Percentiles rank a stretch among this genome's conserved stretches.
phyloP scores from a whole-genome alignment of 2,797 vertebrate species.

The Poecilia wingei region DNA sequence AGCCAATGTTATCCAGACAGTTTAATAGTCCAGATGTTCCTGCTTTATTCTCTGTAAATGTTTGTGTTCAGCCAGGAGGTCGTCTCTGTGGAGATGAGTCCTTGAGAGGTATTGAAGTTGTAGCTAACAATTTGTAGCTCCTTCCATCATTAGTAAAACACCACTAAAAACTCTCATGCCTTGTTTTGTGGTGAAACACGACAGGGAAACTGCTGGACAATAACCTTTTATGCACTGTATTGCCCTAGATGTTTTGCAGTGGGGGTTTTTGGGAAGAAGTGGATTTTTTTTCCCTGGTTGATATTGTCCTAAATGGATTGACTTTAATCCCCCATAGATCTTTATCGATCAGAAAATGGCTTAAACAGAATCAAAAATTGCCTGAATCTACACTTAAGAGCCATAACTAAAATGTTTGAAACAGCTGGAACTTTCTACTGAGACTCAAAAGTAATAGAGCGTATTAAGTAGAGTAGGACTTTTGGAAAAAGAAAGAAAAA shows the following conservation, averaged over 20 bases:
- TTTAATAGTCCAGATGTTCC: neutral
- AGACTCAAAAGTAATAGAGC: conserved; percentile 33
- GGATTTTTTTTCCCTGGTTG: neutral
- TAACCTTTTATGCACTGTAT: neutral
- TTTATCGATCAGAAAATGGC: neutral
- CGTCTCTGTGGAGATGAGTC: neutral
- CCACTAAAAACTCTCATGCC: neutral
- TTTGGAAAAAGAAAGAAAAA: conserved; percentile 1
- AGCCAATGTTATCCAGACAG: neutral
- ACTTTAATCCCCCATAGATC: neutral
- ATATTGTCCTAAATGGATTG: neutral
- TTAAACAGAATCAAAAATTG: neutral
- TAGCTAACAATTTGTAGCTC: neutral
- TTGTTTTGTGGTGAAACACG: neutral
- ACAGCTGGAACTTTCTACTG: neutral
- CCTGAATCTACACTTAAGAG: neutral
- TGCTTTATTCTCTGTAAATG: neutral
- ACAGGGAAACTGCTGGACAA: neutral
- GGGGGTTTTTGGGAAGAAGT: neutral
- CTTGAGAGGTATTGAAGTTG: neutral
- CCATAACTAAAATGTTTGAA: neutral
- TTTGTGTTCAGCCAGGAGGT: neutral
- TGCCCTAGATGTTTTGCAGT: neutral
- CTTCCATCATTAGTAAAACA: neutral
- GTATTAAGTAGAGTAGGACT: conserved; percentile 18